Percentiles rank a stretch among this genome's conserved stretches.
Conservation (phyloP, 2,113 vertebrate genomes). For the Nanorana parkeri region DNA sequence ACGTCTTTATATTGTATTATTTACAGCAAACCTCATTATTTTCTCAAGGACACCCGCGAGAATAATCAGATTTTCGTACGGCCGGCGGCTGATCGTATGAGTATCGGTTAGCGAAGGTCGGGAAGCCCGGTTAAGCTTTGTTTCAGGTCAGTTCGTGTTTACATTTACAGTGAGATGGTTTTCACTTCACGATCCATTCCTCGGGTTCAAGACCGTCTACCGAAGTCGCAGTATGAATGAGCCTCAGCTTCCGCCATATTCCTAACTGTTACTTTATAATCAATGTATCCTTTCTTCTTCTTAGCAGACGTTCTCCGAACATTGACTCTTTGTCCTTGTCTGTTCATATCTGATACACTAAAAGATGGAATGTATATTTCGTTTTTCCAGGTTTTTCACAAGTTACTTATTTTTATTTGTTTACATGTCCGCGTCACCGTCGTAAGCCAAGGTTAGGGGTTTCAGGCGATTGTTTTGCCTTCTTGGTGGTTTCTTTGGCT, state of each 20-base stretch:
- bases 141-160: conserved; percentile 58
- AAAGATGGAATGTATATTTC: conserved; percentile 14
- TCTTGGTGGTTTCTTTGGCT: conserved; percentile 98
- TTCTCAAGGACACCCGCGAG: conserved; percentile 31
- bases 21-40: conserved; percentile 2
- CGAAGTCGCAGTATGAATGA: neutral
- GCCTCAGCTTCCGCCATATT: conserved; percentile 17
- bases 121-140: conserved; percentile 58
- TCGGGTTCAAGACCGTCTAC: neutral
- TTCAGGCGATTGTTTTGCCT: conserved; percentile 97
- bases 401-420: neutral
- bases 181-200: conserved; percentile 9
- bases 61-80: neutral
- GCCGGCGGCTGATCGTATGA: conserved; percentile 68
- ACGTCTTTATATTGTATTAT: conserved; percentile 50
- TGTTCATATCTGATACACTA: neutral
- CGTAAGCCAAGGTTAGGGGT: conserved; percentile 96
- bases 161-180: conserved; percentile 57
- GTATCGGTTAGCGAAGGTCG: conserved; percentile 67
- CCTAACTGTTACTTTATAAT: too few relatives aligned
- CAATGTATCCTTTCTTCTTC: too few relatives aligned
- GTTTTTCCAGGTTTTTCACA: neutral
- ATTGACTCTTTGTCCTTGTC: neutral
- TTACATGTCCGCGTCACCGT: conserved; percentile 97
- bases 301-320: neutral